Base-by-base conservation (phyloP, 2,888 invertebrate species). In the Carcina quercana region DNA sequence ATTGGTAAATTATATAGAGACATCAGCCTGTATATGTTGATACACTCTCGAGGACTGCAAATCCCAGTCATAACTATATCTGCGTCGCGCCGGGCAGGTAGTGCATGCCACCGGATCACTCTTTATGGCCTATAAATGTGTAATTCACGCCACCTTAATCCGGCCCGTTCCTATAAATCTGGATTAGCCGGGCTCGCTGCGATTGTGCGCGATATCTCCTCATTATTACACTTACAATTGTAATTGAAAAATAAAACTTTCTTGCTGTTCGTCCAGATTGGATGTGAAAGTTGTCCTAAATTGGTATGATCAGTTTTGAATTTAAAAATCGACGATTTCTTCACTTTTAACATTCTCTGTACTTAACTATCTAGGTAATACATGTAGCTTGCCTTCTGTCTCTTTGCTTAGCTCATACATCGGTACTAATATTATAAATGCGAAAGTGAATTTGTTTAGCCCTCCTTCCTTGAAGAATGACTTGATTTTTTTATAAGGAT, bases 121-220 rank as follows among this genome's bases (percentile, higher is more conserved):
- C 79, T 83, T 82, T 80, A 83, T 75, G 78, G 80, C 74, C 79
- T 83, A 80, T 80, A 80, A 79, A 83, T 69, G 80, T 78, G 79
- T 82, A 82, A 82, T 82, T 83, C 80, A 79, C 79, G 79, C 80
- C 74, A 68, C 76, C 78, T 83, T 83, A 83, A 83, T 83, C 83
- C 80, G 70, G 62, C 53, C 62, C 75, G 76, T 63, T 61, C 69
- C 51, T 59, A 82, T 82, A 83, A 83, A 83, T 83, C 83, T 79
- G 79, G 83, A 79, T 83, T 83, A 83, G 66, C 69, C 58, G 59
- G 45, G 63, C 66, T 69, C 71, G 62, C 67, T 59, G 63, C 74
- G 71, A 75, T 74, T 79, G 79, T 78, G 59, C 59, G 53, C 24
- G 61, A 64, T 67, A 67, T 62, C 70, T 67, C 68, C 64, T 72